Conservation (phyloP, 2,113 vertebrate genomes). For the Ammospiza nelsoni region DNA sequence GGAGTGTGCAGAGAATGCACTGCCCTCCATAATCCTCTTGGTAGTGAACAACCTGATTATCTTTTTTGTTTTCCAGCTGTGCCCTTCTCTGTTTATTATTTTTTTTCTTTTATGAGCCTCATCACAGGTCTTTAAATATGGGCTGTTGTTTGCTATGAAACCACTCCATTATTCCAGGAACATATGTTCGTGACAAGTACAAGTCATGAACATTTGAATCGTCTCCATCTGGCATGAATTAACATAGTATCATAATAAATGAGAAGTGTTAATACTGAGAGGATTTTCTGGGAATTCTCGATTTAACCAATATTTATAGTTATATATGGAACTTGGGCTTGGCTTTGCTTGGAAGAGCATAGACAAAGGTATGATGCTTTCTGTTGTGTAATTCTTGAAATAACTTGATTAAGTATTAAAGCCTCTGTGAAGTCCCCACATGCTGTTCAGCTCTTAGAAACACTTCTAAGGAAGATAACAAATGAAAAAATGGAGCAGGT, state of each 20-base stretch:
- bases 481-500: background rate
- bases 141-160: constrained; percentile 62
- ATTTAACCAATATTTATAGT: constrained; percentile 39
- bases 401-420: background rate
- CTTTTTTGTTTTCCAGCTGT: constrained; percentile 26
- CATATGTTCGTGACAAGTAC: constrained; percentile 66
- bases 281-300: background rate
- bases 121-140: constrained; percentile 66
- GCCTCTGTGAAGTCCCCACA: background rate
- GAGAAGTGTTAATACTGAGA: constrained; percentile 59
- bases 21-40: background rate
- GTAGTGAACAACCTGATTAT: background rate
- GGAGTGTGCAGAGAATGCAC: background rate
- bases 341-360: background rate
- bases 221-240: constrained; percentile 71
- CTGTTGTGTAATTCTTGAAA: background rate
- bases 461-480: background rate
- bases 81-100: background rate
- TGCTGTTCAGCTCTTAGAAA: background rate
- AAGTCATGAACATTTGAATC: constrained; percentile 69
- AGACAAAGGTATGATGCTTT: background rate
- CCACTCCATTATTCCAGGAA: constrained; percentile 68
- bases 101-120: constrained; percentile 15
- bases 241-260: constrained; percentile 57
- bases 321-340: background rate